phyloP scores from a whole-genome alignment of 2,113 vertebrate species.

The Myocastor coypus region DNA sequence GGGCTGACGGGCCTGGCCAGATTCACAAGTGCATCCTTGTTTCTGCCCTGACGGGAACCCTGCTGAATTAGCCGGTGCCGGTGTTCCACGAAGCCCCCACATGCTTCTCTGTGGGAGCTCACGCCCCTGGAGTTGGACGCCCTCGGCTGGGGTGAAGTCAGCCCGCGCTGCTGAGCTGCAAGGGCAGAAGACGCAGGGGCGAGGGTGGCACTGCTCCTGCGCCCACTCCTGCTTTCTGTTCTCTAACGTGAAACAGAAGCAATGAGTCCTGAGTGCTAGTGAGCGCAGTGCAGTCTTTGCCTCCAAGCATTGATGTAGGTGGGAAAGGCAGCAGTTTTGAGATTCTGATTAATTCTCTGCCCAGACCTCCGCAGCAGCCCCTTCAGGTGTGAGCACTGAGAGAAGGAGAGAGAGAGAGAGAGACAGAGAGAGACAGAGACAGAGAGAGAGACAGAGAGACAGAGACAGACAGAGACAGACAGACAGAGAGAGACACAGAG shows the following conservation, averaged over 20 bases:
- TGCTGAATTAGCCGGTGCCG: neutral
- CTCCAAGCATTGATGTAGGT: slow-evolving; percentile 7
- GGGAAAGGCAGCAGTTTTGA: neutral
- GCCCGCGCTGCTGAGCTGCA: neutral
- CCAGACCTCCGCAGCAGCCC: neutral
- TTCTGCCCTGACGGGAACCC: neutral
- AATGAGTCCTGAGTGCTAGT: neutral
- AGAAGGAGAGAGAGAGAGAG: too few species aligned
- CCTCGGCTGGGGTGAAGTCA: neutral
- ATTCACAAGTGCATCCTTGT: neutral
- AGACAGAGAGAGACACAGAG: too few species aligned
- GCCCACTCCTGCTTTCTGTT: neutral
- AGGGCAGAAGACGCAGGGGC: neutral
- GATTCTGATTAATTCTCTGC: neutral
- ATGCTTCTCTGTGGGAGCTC: neutral
- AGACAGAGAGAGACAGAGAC: neutral
- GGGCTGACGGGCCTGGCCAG: slow-evolving; percentile 35
- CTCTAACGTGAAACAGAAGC: neutral
- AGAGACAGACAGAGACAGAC: neutral
- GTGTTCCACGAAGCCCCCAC: neutral
- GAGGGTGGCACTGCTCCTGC: neutral
- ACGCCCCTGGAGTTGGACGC: neutral
- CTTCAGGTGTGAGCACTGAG: neutral
- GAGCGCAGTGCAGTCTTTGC: neutral
- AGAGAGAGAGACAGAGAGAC: neutral